phyloP scores from a whole-genome alignment of 1,140 invertebrate genomes.

The Trichonephila clavipes region DNA sequence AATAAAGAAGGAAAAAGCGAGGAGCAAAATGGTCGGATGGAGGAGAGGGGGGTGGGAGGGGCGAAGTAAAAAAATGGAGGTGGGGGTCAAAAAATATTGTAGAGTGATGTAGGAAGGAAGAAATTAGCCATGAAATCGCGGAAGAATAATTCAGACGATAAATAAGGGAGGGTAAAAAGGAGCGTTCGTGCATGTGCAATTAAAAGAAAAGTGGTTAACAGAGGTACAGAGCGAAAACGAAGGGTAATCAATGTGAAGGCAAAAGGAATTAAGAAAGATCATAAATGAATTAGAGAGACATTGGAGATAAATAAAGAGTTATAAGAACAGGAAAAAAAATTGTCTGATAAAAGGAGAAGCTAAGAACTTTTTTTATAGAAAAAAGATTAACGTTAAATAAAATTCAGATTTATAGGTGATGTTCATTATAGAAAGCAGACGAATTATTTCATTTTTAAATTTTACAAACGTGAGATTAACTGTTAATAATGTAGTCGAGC shows the following conservation, averaged over 20 bases:
- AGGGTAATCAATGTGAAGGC: slow-evolving; percentile 4
- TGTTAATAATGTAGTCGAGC: no score
- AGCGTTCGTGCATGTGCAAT: slow-evolving; percentile 15
- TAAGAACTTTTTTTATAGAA: no score
- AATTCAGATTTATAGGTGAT: no score
- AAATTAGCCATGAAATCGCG: slow-evolving; percentile 61
- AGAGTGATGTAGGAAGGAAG: slow-evolving; percentile 20
- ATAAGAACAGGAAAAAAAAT: neutral
- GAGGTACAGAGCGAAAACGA: neutral
- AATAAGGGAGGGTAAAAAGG: neutral
- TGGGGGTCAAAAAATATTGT: neutral
- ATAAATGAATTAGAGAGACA: slow-evolving; percentile 27
- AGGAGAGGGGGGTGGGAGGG: no score
- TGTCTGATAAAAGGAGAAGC: neutral
- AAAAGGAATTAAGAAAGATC: slow-evolving; percentile 32
- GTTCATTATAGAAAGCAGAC: no score
- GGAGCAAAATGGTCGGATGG: neutral
- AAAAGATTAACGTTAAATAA: no score
- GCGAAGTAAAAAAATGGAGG: neutral
- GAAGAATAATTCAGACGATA: slow-evolving; percentile 43
- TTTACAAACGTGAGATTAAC: no score
- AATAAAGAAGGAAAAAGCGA: neutral
- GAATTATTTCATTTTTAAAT: no score
- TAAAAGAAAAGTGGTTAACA: slow-evolving; percentile 27
- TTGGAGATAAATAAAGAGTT: slow-evolving; percentile 18